These are phyloP conservation scores for Xyrichtys novacula DNA, from an alignment of 2,797 vertebrate species.

Conservation along the genomic window DNA sequence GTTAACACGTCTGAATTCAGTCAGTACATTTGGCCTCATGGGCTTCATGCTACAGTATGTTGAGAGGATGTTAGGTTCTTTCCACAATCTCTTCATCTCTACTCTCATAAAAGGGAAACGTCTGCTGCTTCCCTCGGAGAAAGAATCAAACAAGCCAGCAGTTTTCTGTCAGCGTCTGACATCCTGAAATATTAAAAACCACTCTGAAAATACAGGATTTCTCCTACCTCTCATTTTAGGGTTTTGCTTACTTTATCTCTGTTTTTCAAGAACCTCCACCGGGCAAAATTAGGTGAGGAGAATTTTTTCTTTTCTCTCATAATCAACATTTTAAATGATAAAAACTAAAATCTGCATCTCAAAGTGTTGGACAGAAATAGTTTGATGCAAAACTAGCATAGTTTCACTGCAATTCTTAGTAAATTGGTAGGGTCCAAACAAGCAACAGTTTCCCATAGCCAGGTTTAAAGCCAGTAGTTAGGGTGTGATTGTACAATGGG, in stretches of 20 bases:
- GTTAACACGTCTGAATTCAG: slow-evolving; percentile 36
- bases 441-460: too few species aligned
- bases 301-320: background rate
- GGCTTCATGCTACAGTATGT: slow-evolving; percentile 37
- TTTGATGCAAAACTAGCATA: too few species aligned
- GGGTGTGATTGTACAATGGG: too few species aligned
- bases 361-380: background rate
- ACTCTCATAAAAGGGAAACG: slow-evolving; percentile 6
- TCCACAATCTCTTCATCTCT: slow-evolving; percentile 17
- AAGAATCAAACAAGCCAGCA: slow-evolving; percentile 25
- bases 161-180: slow-evolving; percentile 30
- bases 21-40: slow-evolving; percentile 42
- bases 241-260: background rate
- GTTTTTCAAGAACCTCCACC: background rate
- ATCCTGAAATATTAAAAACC: slow-evolving; percentile 30
- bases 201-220: background rate
- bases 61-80: slow-evolving; percentile 25
- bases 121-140: slow-evolving; percentile 18
- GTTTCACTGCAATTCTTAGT: too few species aligned
- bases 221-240: background rate
- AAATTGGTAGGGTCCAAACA: too few species aligned
- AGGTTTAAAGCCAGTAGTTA: too few species aligned
- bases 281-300: background rate
- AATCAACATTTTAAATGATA: background rate
- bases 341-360: background rate